phyloP scores from a whole-genome alignment of 2,113 vertebrate genomes.

The Chamaetylas fuelleborni region DNA sequence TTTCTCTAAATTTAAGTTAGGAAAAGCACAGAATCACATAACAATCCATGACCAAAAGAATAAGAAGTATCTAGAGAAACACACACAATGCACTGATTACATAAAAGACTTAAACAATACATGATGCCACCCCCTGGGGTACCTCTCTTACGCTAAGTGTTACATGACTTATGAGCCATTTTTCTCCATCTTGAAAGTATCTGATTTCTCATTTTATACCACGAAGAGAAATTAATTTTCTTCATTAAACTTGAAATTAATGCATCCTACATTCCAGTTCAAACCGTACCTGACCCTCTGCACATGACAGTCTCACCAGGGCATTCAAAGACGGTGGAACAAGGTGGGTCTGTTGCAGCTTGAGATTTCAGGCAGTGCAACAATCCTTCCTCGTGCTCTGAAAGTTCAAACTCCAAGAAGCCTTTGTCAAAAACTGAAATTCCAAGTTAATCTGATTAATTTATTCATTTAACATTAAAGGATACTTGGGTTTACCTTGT shows the following conservation, averaged over 20 bases:
- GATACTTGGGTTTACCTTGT: neutral
- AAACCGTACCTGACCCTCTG: neutral
- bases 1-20: neutral
- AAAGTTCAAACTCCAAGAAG: constrained; percentile 3
- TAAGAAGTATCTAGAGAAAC: neutral
- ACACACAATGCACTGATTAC: neutral
- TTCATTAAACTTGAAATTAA: neutral
- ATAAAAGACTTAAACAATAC: neutral
- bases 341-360: neutral
- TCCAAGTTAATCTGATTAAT: constrained; percentile 27
- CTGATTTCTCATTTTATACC: neutral
- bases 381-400: neutral
- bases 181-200: neutral
- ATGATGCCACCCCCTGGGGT: neutral
- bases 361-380: neutral
- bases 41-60: neutral
- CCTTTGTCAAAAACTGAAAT: constrained; percentile 23
- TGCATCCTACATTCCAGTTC: neutral
- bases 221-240: neutral
- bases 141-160: neutral
- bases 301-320: neutral
- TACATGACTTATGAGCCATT: accelerated
- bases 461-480: neutral
- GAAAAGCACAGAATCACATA: neutral
- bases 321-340: neutral